Evolutionary conservation across 2,797 vertebrate genomes (phyloP), one percentile per base, ranked within the genome.

Genomic region (Mormyrus proboscirostris): DNA sequence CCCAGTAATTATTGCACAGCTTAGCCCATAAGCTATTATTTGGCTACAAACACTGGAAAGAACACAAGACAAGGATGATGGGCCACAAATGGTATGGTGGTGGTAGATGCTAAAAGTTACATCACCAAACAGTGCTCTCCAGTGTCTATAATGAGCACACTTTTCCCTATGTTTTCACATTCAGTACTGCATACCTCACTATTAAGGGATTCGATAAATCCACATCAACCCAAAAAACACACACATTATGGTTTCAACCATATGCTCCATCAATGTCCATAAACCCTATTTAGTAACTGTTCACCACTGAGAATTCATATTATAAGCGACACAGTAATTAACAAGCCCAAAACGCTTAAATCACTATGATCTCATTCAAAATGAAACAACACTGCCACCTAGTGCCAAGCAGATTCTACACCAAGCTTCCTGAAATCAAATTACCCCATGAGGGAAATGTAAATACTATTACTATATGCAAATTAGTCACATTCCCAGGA

Each of bases 341-440:
- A 50, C 79, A 50, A 22, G 8, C 10, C 82, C 41, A 3, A 84
- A 84, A 50, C 25, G 82, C 19, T 50, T 50, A 33, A 69, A 49
- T 50, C 16, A 29, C 50, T 9, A 76, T 10, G 16, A 76, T 5
- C 3, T 38, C 5, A 1, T 59, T 10, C 33, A 57, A 88, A 84
- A 76, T 88, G 84, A 29, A 88, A n/a, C 90, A 84, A 10, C 85
- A 59, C 73, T 88, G 82, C 87, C 90, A 89, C 86, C 90, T 62
- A 79, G 89, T 88, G 90, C 62, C 82, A 38, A 10, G 5, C 12
- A 44, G 69, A 59, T 44, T 87, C 29, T 38, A 69, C 10, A 38
- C 9, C 12, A 38, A 33, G 79, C n/a, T 57, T 86, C 10, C 33
- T 19, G 49, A 51, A 55, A 86, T 86, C 10, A 57, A 57, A 29